A percentile compares a stretch with the other conserved stretches of the same genome.
Evolutionary conservation across 2,888 invertebrate species (phyloP).

Genomic region (Alentia gelatinosa): DNA sequence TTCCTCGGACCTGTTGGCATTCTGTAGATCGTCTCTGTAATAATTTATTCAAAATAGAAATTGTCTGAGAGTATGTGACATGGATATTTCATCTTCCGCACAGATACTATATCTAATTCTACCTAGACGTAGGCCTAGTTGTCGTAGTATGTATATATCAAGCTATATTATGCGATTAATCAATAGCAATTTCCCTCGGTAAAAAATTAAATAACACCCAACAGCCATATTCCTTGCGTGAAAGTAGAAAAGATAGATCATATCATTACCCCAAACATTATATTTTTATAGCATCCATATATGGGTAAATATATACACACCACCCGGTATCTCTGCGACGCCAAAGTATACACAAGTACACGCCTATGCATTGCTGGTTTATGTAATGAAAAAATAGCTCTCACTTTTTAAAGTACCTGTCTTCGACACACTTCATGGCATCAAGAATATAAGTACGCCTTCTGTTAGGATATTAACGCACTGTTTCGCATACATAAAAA

Average conservation of each 20-base stretch:
- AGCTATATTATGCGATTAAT: not conserved
- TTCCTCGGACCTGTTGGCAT: not conserved
- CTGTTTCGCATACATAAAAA: too few relatives aligned
- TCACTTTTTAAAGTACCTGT: not conserved
- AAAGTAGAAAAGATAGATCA: slow-evolving; percentile 14
- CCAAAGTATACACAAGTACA: not conserved
- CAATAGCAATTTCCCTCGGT: not conserved
- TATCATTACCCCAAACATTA: not conserved
- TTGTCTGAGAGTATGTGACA: not conserved
- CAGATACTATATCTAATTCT: not conserved
- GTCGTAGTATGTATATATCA: not conserved
- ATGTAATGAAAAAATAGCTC: not conserved
- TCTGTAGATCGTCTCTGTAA: not conserved
- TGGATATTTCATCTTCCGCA: not conserved
- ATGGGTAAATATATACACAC: not conserved
- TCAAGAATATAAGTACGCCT: not conserved
- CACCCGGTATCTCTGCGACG: not conserved
- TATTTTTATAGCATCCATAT: not conserved
- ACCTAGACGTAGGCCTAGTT: not conserved
- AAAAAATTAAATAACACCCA: slow-evolving; percentile 10
- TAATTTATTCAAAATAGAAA: slow-evolving; percentile 14
- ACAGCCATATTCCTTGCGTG: not conserved
- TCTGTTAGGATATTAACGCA: too few relatives aligned
- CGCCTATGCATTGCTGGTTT: not conserved
- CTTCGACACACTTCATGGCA: not conserved